Base-by-base conservation (phyloP, 1,140 invertebrate genomes). In the Neelides sp. region DNA sequence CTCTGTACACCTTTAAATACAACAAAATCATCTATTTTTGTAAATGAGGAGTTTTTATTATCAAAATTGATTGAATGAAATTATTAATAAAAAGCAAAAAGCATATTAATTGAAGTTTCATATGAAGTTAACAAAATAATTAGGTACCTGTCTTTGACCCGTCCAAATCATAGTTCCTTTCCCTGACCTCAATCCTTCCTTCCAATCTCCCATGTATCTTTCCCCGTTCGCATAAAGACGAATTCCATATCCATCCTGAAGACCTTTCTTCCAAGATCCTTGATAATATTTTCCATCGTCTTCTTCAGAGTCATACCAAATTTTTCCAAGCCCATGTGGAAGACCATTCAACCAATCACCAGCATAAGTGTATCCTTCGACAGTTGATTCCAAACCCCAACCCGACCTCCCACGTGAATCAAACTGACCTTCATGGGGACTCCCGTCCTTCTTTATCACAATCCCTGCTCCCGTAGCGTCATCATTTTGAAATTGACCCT, bases 261-360 rank as follows among this genome's bases (percentile, higher is more conserved):
- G 20, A n/a, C 55, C 55, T 13, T 24, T 40, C n/a, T 28, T 51
- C 40, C 62, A 61, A 10, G 56, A 50, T 5, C 69, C 69, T 55
- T 65, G 55, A 19, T 68, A 69, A 54, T 35, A 64, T 24, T 59
- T 48, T 4, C 7, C n/a, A 15, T 28, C 20, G 22, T 54, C 48
- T 3, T 44, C 32, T 5, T 17, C 27, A 10, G 43, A 32, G 22
- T 50, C 48, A 26, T 57, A 57, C 55, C 55, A 57, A 65, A 85
- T 77, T 23, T 73, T 72, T 10, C 84, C 86, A 62, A 76, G 76
- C 22, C 87, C 87, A 67, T 86, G 82, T 67, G 88, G 82, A 54
- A 81, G 75, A 27, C 85, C 86, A 54, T 85, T 81, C 63, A 80
- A 83, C 79, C 86, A 91, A 53, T 80, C 75, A 0, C 87, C 87